These are phyloP conservation scores for Pelagia noctiluca DNA, from an alignment of 30 jellyfish, hydroid and myxozoan species.

Conservation along the genomic window DNA sequence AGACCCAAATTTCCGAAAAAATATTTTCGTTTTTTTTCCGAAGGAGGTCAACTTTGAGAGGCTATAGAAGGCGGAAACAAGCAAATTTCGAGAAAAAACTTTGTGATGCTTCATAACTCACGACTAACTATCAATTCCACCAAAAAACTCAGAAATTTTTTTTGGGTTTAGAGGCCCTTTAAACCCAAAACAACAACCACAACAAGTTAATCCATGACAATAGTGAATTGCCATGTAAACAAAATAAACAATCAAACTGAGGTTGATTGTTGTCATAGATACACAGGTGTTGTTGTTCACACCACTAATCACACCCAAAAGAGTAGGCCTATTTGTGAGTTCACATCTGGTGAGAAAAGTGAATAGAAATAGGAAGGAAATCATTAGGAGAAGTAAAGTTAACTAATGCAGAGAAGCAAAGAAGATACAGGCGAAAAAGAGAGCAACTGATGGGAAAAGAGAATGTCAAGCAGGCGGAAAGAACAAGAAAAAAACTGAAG, in stretches of 20 bases:
- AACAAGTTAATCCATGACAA: background rate
- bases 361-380: background rate
- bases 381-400: background rate
- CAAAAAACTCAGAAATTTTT: too few relatives aligned
- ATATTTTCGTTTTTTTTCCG: too few relatives aligned
- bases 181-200: background rate
- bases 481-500: too few relatives aligned
- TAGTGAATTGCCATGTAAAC: background rate
- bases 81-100: too few relatives aligned
- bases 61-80: too few relatives aligned
- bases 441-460: background rate
- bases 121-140: too few relatives aligned
- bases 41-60: too few relatives aligned
- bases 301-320: background rate
- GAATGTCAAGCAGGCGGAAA: background rate
- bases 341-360: background rate
- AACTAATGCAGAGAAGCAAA: conserved; percentile 1
- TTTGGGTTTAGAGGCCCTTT: too few relatives aligned
- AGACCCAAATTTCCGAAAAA: too few relatives aligned
- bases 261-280: too few relatives aligned
- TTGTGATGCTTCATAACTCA: too few relatives aligned
- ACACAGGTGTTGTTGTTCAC: background rate
- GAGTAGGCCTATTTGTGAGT: too few relatives aligned
- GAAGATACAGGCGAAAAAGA: background rate
- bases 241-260: background rate